Base-by-base conservation (phyloP, 1,140 invertebrate genomes). In the Maconellicoccus hirsutus region DNA sequence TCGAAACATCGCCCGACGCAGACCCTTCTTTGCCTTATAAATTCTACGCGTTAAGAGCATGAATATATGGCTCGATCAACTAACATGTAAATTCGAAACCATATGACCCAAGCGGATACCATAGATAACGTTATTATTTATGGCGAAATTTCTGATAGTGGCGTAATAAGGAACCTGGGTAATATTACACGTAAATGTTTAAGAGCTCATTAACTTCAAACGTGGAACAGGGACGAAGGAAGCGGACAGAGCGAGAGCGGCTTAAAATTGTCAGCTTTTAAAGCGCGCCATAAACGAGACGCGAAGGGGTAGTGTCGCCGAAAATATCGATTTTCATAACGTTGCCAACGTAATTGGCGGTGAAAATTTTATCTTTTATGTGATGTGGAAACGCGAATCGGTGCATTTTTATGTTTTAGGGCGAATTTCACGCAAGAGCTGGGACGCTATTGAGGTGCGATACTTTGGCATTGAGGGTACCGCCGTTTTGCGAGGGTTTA, bases 41-140 rank as follows among this genome's bases (percentile, higher is more conserved):
- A 52, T 52, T 52, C 42, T 52, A 14, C 22, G 52, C 16, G 22
- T 22, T 19, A 66, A 66, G 61, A 66, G 25, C 10, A 23, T 23
- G 61, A 66, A 66, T 66, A 16, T 59, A 26, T 66, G 22, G 25
- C 21, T 66, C 61, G 25, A 66, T 26, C 61, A 66, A 66, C 61
- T 26, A 66, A 25, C 61, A 23, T 66, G 61, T 66, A 25, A 66
- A 66, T 66, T 66, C 25, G 61, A 66, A 66, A 66, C 61, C 61
- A 26, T 66, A 66, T 66, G 61, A 66, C 61, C 25, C 61, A 23
- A 23, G 22, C 61, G 22, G 61, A 16, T 25, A 26, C 61, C 21
- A 25, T 66, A 66, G 61, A 66, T 66, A 66, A 66, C 10, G 61
- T 66, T 22, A 66, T 66, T 66, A 66, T 66, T 66, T 66, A 66